Evolutionary conservation across 2,888 invertebrate species (phyloP).

Genomic region (Mechanitis messenoides): DNA sequence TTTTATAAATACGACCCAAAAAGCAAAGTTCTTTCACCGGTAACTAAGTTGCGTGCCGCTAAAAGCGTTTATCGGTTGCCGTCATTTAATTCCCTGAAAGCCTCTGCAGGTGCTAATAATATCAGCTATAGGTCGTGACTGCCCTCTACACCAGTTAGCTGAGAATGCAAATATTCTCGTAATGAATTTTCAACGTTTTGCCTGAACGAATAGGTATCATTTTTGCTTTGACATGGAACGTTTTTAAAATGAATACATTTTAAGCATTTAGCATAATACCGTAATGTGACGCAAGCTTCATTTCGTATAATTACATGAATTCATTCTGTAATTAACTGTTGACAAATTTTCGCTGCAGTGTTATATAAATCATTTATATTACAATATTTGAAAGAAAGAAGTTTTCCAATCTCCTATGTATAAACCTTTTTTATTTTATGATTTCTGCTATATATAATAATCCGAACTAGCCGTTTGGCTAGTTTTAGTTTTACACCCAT

Average conservation of each 20-base stretch:
- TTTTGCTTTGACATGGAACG: neutral
- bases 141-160: constrained; percentile 16
- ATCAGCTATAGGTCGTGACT: constrained; percentile 39
- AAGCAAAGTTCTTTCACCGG: constrained; percentile 22
- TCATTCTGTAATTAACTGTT: neutral
- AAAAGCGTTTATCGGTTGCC: constrained; percentile 53
- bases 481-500: too few relatives aligned
- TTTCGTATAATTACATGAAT: neutral
- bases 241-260: neutral
- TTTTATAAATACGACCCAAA: constrained; percentile 15
- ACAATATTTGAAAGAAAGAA: too few relatives aligned
- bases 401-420: too few relatives aligned
- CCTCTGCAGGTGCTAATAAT: constrained; percentile 42
- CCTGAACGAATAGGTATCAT: neutral
- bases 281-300: neutral
- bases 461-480: too few relatives aligned
- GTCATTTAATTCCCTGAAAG: constrained; percentile 46
- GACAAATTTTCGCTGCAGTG: neutral
- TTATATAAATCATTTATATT: neutral
- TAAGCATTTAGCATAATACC: neutral
- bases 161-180: neutral
- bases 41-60: constrained; percentile 43
- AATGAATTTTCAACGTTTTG: neutral
- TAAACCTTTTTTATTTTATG: too few relatives aligned
- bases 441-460: too few relatives aligned